These are phyloP conservation scores for Amblyopsis hoosieri DNA, from an alignment of 2,797 vertebrate genomes.

Conservation along the genomic window DNA sequence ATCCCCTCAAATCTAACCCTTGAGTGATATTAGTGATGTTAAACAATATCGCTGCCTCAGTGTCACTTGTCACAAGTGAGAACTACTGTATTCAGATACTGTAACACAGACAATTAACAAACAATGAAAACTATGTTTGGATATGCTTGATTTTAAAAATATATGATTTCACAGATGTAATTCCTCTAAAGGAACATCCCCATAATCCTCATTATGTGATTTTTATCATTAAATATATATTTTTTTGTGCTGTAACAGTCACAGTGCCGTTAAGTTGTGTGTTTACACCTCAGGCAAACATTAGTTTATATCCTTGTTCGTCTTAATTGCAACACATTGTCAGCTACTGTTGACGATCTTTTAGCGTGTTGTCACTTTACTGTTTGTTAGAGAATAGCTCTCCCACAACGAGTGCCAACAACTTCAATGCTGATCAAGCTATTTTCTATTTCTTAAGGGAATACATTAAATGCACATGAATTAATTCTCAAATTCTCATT, in stretches of 20 bases:
- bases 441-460: constrained; percentile 15
- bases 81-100: too few species aligned
- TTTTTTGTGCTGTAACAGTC: constrained; percentile 37
- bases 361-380: constrained; percentile 32
- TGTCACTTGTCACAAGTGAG: too few species aligned
- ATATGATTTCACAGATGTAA: constrained; percentile 25
- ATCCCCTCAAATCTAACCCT: too few species aligned
- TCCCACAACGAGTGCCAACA: neutral
- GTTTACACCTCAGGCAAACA: constrained; percentile 75
- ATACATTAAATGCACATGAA: neutral
- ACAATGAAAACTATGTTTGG: too few species aligned
- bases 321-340: constrained; percentile 69
- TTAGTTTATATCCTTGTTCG: constrained; percentile 59
- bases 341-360: constrained; percentile 56
- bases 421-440: constrained; percentile 39
- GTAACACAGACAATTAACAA: too few species aligned
- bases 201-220: constrained; percentile 12
- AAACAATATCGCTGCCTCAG: too few species aligned
- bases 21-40: too few species aligned
- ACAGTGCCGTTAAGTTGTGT: constrained; percentile 54
- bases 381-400: constrained; percentile 7
- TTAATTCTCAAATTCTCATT: neutral
- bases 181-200: constrained; percentile 31
- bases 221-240: constrained; percentile 33
- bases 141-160: neutral